Percentiles rank a stretch among this genome's conserved stretches.
Conservation (phyloP, 2,888 invertebrate genomes). For the Dynastes hyllus region DNA sequence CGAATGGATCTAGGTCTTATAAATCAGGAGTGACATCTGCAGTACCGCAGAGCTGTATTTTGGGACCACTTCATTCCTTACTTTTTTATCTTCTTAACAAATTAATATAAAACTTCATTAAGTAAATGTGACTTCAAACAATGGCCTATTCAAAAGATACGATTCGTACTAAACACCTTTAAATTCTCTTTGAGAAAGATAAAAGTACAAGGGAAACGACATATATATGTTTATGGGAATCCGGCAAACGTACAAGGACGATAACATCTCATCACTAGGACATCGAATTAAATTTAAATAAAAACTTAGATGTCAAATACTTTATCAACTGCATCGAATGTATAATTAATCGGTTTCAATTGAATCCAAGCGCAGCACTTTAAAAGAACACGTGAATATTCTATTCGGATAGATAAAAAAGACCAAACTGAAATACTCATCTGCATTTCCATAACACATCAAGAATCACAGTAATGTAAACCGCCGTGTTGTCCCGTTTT, state of each 20-base stretch:
- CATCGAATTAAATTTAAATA: conserved; percentile 45
- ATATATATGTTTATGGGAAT: conserved; percentile 28
- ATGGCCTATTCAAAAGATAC: conserved; percentile 1
- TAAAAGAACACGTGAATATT: conserved; percentile 41
- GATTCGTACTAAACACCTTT: background rate
- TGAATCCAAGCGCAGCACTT: conserved; percentile 40
- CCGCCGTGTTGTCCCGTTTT: conserved; percentile 16
- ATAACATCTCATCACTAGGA: conserved; percentile 36
- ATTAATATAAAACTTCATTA: background rate
- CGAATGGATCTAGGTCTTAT: too few species aligned
- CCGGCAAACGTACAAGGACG: conserved; percentile 13
- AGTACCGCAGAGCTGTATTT: too few species aligned
- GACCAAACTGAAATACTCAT: conserved; percentile 33
- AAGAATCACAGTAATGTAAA: conserved; percentile 43
- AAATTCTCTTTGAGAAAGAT: conserved; percentile 37
- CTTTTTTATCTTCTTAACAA: too few species aligned
- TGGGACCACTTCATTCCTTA: too few species aligned
- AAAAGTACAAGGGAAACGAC: conserved; percentile 38
- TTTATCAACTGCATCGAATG: conserved; percentile 36
- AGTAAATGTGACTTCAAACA: conserved; percentile 6
- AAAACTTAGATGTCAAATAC: conserved; percentile 37
- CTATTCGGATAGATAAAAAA: conserved; percentile 26
- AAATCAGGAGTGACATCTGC: too few species aligned
- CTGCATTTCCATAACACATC: conserved; percentile 45
- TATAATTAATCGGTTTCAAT: conserved; percentile 41